Percentiles rank a stretch among this genome's conserved stretches.
phyloP scores from a whole-genome alignment of 2,888 invertebrate species.

The Amphipoea lucens region DNA sequence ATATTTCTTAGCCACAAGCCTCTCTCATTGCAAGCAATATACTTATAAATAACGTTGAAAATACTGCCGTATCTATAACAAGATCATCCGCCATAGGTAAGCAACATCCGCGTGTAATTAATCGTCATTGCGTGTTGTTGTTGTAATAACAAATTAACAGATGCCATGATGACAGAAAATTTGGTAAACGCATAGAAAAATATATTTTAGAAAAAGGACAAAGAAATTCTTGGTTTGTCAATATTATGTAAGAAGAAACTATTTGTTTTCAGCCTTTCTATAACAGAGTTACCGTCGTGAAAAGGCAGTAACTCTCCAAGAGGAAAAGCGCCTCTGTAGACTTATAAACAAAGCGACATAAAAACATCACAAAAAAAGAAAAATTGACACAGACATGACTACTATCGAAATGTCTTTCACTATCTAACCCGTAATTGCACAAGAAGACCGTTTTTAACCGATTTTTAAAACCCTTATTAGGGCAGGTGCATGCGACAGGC shows the following conservation, averaged over 20 bases:
- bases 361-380: neutral
- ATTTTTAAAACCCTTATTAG: conserved; percentile 71
- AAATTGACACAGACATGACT: conserved; percentile 20
- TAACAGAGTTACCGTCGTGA: accelerated
- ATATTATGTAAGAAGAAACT: neutral
- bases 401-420: conserved; percentile 56
- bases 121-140: neutral
- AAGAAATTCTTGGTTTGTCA: neutral
- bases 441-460: conserved; percentile 72
- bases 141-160: neutral
- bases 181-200: neutral
- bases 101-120: neutral
- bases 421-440: conserved; percentile 65
- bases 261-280: neutral
- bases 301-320: neutral
- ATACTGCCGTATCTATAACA: neutral
- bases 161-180: neutral
- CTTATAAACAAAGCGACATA: neutral
- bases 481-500: conserved; percentile 76
- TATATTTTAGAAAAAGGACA: neutral
- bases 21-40: neutral
- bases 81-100: neutral
- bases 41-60: neutral
- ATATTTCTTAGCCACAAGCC: neutral
- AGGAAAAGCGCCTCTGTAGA: neutral